Percentiles rank a stretch among this genome's conserved stretches.
Conservation (phyloP, 2,797 vertebrate species). For the Bucorvus abyssinicus region DNA sequence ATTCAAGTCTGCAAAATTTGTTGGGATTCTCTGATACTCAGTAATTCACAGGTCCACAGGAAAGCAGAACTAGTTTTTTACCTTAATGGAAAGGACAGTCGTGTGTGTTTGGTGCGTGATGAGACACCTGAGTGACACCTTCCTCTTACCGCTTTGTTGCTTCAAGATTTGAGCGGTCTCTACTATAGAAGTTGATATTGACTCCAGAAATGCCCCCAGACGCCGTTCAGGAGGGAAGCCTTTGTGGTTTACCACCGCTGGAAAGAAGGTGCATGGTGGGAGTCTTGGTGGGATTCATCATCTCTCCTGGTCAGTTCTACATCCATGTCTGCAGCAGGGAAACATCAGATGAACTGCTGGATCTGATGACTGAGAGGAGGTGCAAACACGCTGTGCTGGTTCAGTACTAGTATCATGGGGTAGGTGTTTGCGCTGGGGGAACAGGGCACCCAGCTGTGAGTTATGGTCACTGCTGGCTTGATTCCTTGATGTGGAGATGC, state of each 20-base stretch:
- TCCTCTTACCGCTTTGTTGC: slow-evolving; percentile 38
- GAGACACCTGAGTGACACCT: background rate
- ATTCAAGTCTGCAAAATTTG: background rate
- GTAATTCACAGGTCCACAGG: background rate
- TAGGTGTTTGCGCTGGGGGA: background rate
- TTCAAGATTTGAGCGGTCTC: slow-evolving; percentile 9
- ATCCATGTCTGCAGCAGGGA: slow-evolving; percentile 78
- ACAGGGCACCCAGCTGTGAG: background rate
- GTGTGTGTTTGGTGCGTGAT: background rate
- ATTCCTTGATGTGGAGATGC: background rate
- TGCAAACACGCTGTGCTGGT: background rate
- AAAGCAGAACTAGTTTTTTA: background rate
- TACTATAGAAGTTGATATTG: background rate
- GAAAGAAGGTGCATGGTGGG: slow-evolving; percentile 75
- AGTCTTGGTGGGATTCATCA: slow-evolving; percentile 82
- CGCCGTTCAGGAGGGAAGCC: slow-evolving; percentile 77
- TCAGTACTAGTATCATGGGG: background rate
- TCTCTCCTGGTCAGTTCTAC: slow-evolving; percentile 89
- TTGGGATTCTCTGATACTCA: background rate
- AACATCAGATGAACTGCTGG: slow-evolving; percentile 79
- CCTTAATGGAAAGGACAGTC: background rate
- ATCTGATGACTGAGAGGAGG: slow-evolving; percentile 82
- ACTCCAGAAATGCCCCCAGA: slow-evolving; percentile 81
- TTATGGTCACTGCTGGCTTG: background rate
- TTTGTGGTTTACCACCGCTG: slow-evolving; percentile 75